Base-by-base conservation (phyloP, 2,113 vertebrate genomes). In the Nesoenas mayeri region DNA sequence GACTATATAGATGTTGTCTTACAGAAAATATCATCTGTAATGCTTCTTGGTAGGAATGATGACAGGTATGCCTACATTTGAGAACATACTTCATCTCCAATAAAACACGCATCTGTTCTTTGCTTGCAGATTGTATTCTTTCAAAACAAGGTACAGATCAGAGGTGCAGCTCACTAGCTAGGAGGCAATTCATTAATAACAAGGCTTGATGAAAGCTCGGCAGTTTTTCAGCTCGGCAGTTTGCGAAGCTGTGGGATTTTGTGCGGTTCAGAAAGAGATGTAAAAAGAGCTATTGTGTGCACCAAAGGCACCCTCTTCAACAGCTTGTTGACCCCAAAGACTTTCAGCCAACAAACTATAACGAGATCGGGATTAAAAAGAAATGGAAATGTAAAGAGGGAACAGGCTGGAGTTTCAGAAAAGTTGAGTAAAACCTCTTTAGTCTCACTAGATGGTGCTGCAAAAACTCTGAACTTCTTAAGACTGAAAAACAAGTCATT, bases 371-470 rank as follows among this genome's bases (percentile, higher is more conserved):
- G 36, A 42, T 75, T 84, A 82, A 86, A 80, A 61, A 78, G 38
- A 75, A 92, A 69, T 54, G n/a, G 25, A 69, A 86, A 40, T 36
- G 15, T 42, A 65, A 91, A 75, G 54, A 53, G 31, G 6, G 10
- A 93, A 24, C 2, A 19, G 25, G 12, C 28, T 72, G 28, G 42
- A 40, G 9, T 58, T 92, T 67, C 50, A 85, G 75, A 28, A 57
- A 51, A 64, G 21, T 77, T 89, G 24, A 67, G 74, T 86, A 65
- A 88, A 95, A 61, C 7, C 81, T 79, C 19, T 54, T 80, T 77
- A 57, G 24, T 70, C 29, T 92, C 97, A 89, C 95, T 97, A 96
- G 97, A 85, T 95, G 93, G 94, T 91, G 95, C 96, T 97, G 86
- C 84, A 96, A 96, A 97, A 96, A 70, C 58, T 89, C 64, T 4